These are phyloP conservation scores for Caenorhabditis zanzibari DNA, from an alignment of 2,888 invertebrate genomes.

Conservation along the genomic window DNA sequence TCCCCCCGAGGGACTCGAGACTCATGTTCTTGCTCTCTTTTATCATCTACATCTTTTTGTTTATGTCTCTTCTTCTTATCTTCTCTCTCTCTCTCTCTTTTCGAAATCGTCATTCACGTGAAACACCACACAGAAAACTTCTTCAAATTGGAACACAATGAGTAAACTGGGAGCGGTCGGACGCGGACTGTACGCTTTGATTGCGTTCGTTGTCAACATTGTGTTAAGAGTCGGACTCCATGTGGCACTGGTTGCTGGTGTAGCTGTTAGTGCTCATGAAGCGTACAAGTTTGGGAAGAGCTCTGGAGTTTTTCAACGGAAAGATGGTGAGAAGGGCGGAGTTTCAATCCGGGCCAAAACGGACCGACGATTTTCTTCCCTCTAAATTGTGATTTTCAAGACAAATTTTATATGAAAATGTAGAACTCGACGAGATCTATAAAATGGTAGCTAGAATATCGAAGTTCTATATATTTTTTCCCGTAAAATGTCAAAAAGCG, in stretches of 20 bases:
- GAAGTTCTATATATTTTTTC: no score
- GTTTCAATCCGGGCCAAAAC: neutral
- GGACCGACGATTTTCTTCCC: no score
- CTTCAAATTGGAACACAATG: conserved; percentile 67
- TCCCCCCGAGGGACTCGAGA: conserved; percentile 30
- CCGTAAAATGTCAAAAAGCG: no score
- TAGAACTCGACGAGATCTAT: no score
- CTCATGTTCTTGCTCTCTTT: conserved; percentile 57
- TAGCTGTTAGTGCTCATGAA: conserved; percentile 77
- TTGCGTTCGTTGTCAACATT: conserved; percentile 73
- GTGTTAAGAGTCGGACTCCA: conserved; percentile 71
- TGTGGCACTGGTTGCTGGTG: conserved; percentile 73
- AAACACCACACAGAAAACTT: conserved; percentile 42
- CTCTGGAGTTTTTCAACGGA: conserved; percentile 70
- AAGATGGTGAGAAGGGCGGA: conserved; percentile 76
- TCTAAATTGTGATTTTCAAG: no score
- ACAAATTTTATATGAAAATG: no score
- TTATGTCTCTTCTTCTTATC: conserved; percentile 44
- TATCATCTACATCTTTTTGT: conserved; percentile 32
- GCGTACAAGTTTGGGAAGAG: conserved; percentile 75
- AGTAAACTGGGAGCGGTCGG: conserved; percentile 77
- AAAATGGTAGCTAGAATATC: no score
- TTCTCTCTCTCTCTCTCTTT: conserved; percentile 32
- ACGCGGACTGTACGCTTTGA: conserved; percentile 75
- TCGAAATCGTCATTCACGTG: conserved; percentile 38